Evolutionary conservation across 53 echinoderm and acorn worm species (phyloP), one percentile per base, ranked within the genome.

Genomic region (Crossaster papposus): DNA sequence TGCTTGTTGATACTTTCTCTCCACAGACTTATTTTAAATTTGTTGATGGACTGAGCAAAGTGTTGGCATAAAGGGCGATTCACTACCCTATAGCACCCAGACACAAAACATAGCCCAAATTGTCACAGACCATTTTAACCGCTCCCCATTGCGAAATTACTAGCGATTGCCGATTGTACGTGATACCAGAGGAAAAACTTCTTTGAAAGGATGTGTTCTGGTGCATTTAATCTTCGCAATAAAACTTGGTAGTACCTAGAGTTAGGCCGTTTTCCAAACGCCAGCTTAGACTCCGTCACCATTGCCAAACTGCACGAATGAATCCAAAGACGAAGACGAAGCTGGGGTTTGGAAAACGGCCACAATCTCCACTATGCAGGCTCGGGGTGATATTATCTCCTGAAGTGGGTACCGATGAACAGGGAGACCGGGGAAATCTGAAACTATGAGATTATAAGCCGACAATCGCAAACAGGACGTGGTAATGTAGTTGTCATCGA

Each of bases 21-120:
- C 84, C 65, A 31, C 53, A 52, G 84, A 30, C 73, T 15, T n/a
- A n/a, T n/a, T n/a, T n/a, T n/a, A n/a, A 84, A 51, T 72, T 84
- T 84, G 18, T 32, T 51, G 84, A 31, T 84, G 72, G 65, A 84
- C 72, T 84, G 44, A 84, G 84, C 72, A 51, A 84, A n/a, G n/a
- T 72, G 44, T 72, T 15, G 18, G 23, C 72, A 54, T 24, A 36
- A 20, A 51, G 2, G 84, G 50, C 53, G 53, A 50, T 84, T 51
- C 51, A 28, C 68, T 20, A n/a, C 24, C 51, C 84, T 51, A 54
- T 52, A 72, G 72, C 30, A 51, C 24, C 72, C 26, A 13, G 30
- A 13, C 8, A 18, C 35, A 36, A 23, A 34, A 7, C 37, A 83
- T 38, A 37, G 14, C 83, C 84, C 53, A 9, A 68, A 70, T 72